Evolutionary conservation across 2,797 vertebrate species (phyloP).

Genomic region (Triplophysa yarkandensis): DNA sequence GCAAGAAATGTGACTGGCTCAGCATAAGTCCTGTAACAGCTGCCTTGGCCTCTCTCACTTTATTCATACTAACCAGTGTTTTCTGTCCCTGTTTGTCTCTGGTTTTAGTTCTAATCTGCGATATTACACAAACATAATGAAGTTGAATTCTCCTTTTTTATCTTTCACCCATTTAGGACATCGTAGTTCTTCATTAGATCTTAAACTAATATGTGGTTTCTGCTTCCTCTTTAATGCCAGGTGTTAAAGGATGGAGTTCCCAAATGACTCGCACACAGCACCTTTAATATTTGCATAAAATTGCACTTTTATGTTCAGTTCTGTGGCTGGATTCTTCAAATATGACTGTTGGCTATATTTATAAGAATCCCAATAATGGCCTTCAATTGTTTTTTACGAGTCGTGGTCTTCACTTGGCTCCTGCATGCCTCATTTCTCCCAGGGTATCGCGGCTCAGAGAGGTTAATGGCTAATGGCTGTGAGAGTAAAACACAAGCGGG

Average conservation of each 20-base stretch:
- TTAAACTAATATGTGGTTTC: no score
- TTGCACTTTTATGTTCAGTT: neutral
- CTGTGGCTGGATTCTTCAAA: neutral
- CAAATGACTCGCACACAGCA: neutral
- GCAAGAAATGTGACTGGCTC: slow-evolving; percentile 11
- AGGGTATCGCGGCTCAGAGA: neutral
- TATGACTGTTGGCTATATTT: slow-evolving; percentile 1
- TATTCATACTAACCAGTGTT: neutral
- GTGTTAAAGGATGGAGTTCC: neutral
- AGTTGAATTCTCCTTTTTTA: no score
- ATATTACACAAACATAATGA: no score
- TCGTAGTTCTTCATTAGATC: no score
- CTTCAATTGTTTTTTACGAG: neutral
- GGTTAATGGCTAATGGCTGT: slow-evolving; percentile 40
- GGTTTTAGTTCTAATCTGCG: no score
- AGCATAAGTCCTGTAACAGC: slow-evolving; percentile 35
- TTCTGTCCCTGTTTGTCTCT: neutral
- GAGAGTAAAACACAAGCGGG: slow-evolving; percentile 35
- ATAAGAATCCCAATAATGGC: neutral
- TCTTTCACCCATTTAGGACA: no score
- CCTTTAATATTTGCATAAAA: no score
- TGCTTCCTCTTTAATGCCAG: neutral
- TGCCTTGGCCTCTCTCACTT: slow-evolving; percentile 16
- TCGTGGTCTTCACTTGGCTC: neutral
- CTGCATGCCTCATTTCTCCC: slow-evolving; percentile 43